phyloP scores from a whole-genome alignment of 2,888 invertebrate genomes.

The Zootermopsis nevadensis region DNA sequence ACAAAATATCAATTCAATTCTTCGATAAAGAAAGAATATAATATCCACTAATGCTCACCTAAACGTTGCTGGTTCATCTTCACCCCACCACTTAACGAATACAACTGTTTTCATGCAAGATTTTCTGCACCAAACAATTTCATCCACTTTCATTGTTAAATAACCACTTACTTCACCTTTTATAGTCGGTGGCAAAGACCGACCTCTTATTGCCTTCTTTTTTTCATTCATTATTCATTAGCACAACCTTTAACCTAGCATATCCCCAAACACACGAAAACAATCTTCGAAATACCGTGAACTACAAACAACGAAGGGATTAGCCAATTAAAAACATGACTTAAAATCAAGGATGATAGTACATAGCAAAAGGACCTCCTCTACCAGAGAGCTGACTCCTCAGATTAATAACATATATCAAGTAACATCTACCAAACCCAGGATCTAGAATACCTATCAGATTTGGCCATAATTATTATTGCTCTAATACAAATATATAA shows the following conservation, averaged over 20 bases:
- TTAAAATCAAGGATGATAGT: too few relatives aligned
- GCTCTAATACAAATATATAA: too few relatives aligned
- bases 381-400: too few relatives aligned
- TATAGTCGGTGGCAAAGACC: background rate
- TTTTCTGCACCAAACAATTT: background rate
- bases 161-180: background rate
- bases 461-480: too few relatives aligned
- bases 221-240: background rate
- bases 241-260: background rate
- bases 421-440: too few relatives aligned
- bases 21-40: background rate
- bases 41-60: background rate
- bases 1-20: background rate
- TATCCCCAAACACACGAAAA: too few relatives aligned
- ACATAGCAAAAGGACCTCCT: too few relatives aligned
- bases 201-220: background rate
- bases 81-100: background rate
- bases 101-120: background rate
- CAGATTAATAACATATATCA: too few relatives aligned
- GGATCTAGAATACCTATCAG: too few relatives aligned
- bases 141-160: background rate
- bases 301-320: too few relatives aligned
- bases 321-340: too few relatives aligned
- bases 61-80: background rate
- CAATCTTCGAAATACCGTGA: too few relatives aligned